These are phyloP conservation scores for Esox masquinongy DNA, from an alignment of 2,797 vertebrate species.

Conservation along the genomic window DNA sequence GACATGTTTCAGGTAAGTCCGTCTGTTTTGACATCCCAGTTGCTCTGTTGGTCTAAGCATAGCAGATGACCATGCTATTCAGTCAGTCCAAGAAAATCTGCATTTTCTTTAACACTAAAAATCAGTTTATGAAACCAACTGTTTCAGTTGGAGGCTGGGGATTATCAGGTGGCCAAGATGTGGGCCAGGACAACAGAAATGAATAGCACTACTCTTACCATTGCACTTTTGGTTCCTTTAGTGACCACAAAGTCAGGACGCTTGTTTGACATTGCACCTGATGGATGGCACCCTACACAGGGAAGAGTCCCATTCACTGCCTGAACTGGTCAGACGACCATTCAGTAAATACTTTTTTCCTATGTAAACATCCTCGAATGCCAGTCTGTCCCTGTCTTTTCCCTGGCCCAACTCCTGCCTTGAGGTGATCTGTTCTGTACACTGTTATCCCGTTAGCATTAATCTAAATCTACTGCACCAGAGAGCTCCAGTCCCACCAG, in stretches of 20 bases:
- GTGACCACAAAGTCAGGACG: no score
- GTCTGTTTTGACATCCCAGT: neutral
- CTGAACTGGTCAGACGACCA: no score
- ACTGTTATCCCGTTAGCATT: slow-evolving; percentile 27
- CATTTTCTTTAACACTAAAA: neutral
- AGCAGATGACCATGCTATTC: neutral
- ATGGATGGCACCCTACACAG: no score
- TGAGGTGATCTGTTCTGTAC: slow-evolving; percentile 16
- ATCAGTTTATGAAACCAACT: neutral
- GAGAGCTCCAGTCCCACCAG: slow-evolving; percentile 16
- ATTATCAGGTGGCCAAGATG: neutral
- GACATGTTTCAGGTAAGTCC: slow-evolving; percentile 98
- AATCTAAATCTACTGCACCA: slow-evolving; percentile 35
- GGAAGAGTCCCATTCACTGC: no score
- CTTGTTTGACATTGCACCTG: no score
- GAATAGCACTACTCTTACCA: no score
- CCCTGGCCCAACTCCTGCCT: neutral
- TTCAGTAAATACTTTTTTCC: no score
- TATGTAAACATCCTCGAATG: neutral
- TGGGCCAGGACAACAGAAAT: neutral
- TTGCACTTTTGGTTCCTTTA: no score
- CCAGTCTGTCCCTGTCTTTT: neutral
- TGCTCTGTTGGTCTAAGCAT: neutral
- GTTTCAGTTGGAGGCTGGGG: neutral
- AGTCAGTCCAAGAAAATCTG: no score